phyloP scores from a whole-genome alignment of 2,113 vertebrate genomes.

The Struthio camelus region DNA sequence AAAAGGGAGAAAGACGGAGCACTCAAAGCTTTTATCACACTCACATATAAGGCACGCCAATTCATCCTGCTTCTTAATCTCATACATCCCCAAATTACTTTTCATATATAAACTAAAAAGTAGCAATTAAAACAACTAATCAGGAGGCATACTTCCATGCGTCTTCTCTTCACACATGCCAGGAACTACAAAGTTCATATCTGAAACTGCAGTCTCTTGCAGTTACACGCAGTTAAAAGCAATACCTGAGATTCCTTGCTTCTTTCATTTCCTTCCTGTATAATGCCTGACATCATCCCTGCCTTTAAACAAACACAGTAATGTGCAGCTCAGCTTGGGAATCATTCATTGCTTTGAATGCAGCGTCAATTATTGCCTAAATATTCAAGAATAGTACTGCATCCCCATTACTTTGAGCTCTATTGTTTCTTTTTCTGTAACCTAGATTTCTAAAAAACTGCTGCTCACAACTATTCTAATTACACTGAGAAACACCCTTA shows the following conservation, averaged over 20 bases:
- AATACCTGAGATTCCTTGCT: background rate
- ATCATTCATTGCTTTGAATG: conserved; percentile 32
- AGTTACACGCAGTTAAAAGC: conserved; percentile 4
- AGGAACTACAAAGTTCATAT: background rate
- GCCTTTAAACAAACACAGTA: conserved; percentile 49
- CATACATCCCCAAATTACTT: background rate
- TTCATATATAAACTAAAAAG: background rate
- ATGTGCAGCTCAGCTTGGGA: conserved; percentile 26
- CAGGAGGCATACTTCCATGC: background rate
- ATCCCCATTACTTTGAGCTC: conserved; percentile 17
- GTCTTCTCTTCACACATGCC: background rate
- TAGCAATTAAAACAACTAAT: background rate
- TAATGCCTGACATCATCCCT: conserved; percentile 45
- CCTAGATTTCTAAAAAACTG: conserved; percentile 3
- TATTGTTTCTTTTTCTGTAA: conserved; percentile 35
- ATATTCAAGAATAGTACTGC: conserved; percentile 40
- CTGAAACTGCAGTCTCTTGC: background rate
- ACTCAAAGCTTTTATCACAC: background rate
- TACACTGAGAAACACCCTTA: background rate
- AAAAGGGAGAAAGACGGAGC: background rate
- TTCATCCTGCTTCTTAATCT: background rate
- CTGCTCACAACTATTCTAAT: conserved; percentile 15
- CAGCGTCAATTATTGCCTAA: conserved; percentile 50
- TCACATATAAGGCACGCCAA: background rate
- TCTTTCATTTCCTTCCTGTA: conserved; percentile 14